Evolutionary conservation across 2,888 invertebrate species (phyloP).

Genomic region (Hirtodrosophila histrioides): DNA sequence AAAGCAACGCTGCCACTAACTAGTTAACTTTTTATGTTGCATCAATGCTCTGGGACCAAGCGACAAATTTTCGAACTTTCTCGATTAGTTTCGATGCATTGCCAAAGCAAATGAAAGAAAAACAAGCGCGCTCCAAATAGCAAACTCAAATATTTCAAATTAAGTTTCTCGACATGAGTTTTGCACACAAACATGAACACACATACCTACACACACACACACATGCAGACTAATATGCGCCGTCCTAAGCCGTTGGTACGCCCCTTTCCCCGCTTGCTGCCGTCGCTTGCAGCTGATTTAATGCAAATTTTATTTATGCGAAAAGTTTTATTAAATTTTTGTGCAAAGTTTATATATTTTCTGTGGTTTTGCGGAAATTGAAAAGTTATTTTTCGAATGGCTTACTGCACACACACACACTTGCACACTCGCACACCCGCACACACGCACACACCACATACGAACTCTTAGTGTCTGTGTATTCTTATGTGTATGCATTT

Average conservation of each 20-base stretch:
- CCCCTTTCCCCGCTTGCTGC: conserved; percentile 25
- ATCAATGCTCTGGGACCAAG: conserved; percentile 45
- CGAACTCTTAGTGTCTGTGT: not conserved
- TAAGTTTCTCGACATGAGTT: conserved; percentile 79
- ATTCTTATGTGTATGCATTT: conserved; percentile 23
- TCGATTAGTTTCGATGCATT: conserved; percentile 75
- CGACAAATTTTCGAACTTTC: conserved; percentile 79
- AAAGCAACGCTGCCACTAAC: conserved; percentile 51
- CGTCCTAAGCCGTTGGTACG: conserved; percentile 54
- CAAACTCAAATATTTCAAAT: conserved; percentile 80
- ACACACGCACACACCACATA: conserved; percentile 23
- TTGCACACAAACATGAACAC: conserved; percentile 47
- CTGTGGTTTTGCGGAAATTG: conserved; percentile 82
- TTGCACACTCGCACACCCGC: conserved; percentile 28
- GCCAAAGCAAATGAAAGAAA: conserved; percentile 60
- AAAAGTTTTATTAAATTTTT: conserved; percentile 83
- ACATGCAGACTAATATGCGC: conserved; percentile 37
- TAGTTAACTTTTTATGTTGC: conserved; percentile 64
- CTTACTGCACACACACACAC: conserved; percentile 61
- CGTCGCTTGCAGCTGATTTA: conserved; percentile 80
- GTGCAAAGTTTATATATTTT: conserved; percentile 80
- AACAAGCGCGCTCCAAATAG: conserved; percentile 69
- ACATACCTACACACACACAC: conserved; percentile 21
- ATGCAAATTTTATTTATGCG: conserved; percentile 83
- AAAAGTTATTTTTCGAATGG: conserved; percentile 81